Evolutionary conservation across 2,888 invertebrate species (phyloP).

Genomic region (Prenolepis imparis): DNA sequence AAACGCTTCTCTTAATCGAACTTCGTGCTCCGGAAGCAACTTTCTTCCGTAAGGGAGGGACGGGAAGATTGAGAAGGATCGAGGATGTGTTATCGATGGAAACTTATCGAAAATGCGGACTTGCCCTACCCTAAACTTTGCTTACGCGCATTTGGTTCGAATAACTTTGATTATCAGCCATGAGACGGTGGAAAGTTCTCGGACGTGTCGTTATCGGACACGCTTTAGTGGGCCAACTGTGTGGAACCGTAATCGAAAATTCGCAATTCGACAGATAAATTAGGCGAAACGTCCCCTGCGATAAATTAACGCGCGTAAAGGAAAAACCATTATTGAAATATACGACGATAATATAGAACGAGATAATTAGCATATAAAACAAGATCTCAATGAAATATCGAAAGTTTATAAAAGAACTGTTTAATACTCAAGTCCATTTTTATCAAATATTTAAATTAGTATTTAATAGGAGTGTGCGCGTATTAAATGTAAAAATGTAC

Average conservation of each 20-base stretch:
- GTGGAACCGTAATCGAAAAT: not conserved
- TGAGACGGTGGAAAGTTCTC: constrained; percentile 29
- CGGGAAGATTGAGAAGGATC: constrained; percentile 24
- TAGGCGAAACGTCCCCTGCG: constrained; percentile 16
- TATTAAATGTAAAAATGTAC: not conserved
- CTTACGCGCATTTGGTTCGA: constrained; percentile 40
- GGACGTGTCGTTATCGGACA: constrained; percentile 26
- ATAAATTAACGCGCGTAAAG: constrained; percentile 55
- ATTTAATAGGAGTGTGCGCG: not conserved
- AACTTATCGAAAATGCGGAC: constrained; percentile 46
- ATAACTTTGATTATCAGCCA: constrained; percentile 39
- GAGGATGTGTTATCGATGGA: constrained; percentile 13
- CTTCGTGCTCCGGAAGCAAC: constrained; percentile 56
- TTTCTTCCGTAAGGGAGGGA: constrained; percentile 31
- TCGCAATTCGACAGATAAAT: constrained; percentile 48
- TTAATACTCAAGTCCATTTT: not conserved
- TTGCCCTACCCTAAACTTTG: constrained; percentile 36
- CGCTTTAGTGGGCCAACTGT: not conserved
- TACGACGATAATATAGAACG: not conserved
- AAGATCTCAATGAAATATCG: not conserved
- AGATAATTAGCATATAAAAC: not conserved
- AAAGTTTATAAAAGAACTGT: not conserved
- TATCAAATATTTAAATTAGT: not conserved
- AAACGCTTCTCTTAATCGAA: constrained; percentile 72
- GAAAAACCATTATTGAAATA: not conserved